Evolutionary conservation across 2,888 invertebrate species (phyloP), one percentile per base, ranked within the genome.

Genomic region (Cryptocheilus praepositus): DNA sequence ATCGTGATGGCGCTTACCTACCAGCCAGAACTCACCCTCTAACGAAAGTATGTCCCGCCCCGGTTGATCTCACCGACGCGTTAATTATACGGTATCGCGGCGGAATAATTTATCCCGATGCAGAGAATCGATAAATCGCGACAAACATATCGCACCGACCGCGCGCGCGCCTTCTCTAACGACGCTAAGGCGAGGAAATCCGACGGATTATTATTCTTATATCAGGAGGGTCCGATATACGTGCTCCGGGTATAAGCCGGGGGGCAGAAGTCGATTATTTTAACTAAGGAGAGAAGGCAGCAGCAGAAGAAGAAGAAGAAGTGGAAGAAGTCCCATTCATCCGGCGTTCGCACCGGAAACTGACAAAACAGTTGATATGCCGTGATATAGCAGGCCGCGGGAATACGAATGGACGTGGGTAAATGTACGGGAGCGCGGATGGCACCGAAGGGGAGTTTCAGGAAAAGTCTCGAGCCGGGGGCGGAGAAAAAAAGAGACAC

Each of bases 351-450:
- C 71, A 78, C 74, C 73, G 71, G 73, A 81, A 87, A 86, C 86
- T 86, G 87, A 87, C 86, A 87, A 87, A 86, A 87, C 86, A 87
- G 86, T 86, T 86, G 86, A 86, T 87, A 85, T 82, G 83, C 80
- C 71, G 73, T 81, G 85, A 85, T 84, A 86, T 83, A 84, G 83
- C 78, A 70, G 73, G 57, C 63, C 61, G 22, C 52, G 69, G 70
- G 79, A 81, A 81, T 85, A 83, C 83, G 83, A 85, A 86, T 85
- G 82, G 77, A 82, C 81, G 73, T 74, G 60, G 71, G 58, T 69
- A 75, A 72, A 81, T 77, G 44, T 44, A 77, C 74, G 76, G 70
- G 76, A 75, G 74, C 64, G 64, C 53, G 74, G 71, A 75, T 67
- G 69, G 73, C 52, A 59, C 52, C 67, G 72, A 71, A 62, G 72